Percentiles rank a stretch among this genome's conserved stretches.
phyloP scores from a whole-genome alignment of 2,113 vertebrate species.

The Apteryx mantelli region DNA sequence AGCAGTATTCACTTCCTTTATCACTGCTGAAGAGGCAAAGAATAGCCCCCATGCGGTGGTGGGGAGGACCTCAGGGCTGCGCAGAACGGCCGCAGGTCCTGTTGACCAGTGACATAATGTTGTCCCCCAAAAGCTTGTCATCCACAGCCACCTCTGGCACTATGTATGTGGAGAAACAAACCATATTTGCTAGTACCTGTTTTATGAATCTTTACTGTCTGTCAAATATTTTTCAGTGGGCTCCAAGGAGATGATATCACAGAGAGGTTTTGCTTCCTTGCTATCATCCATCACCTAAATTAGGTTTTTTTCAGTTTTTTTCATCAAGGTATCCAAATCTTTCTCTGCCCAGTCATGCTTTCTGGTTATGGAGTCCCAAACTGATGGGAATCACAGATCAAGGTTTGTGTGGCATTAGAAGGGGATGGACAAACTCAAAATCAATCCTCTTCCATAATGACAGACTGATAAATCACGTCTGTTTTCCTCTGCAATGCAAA shows the following conservation, averaged over 20 bases:
- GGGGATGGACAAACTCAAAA: neutral
- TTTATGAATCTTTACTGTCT: neutral
- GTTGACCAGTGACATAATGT: neutral
- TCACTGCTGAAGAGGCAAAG: neutral
- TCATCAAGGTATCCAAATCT: neutral
- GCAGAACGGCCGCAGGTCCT: neutral
- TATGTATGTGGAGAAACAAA: neutral
- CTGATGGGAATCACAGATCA: slow-evolving; percentile 46
- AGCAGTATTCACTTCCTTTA: neutral
- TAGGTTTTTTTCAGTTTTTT: slow-evolving; percentile 23
- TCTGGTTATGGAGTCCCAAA: neutral
- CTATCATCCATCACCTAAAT: neutral
- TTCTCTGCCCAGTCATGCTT: slow-evolving; percentile 46
- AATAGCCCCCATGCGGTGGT: too few species aligned
- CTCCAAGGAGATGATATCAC: accelerated
- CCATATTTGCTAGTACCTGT: neutral
- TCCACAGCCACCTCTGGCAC: neutral
- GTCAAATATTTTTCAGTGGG: neutral
- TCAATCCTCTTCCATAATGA: slow-evolving; percentile 24
- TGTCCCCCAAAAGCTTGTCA: neutral
- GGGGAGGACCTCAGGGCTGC: neutral
- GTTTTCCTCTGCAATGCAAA: slow-evolving; percentile 16
- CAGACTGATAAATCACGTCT: slow-evolving; percentile 8
- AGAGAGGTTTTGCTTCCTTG: neutral
- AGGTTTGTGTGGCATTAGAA: neutral